Conservation (phyloP, 2,113 vertebrate genomes). For the Oryzias melastigma region DNA sequence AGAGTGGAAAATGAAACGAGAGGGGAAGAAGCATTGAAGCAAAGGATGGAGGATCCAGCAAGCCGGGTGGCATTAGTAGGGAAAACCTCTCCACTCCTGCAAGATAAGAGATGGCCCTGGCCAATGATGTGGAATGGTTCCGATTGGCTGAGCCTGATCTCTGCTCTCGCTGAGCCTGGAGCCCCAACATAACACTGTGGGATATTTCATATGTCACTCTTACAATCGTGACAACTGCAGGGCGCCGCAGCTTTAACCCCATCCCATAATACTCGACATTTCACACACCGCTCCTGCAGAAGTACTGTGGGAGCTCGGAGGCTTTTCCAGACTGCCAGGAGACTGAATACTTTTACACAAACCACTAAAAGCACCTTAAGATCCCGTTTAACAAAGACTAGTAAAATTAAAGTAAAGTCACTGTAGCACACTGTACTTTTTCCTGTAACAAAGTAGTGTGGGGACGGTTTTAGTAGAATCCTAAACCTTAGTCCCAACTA, state of each 20-base stretch:
- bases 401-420: no score
- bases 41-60: conserved; percentile 54
- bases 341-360: neutral
- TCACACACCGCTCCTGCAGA: conserved; percentile 22
- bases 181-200: conserved; percentile 51
- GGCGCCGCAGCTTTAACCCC: conserved; percentile 34
- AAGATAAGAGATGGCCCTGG: conserved; percentile 73
- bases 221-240: conserved; percentile 39
- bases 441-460: no score
- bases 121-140: conserved; percentile 76
- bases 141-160: conserved; percentile 74
- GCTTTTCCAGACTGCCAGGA: neutral
- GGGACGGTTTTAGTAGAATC: no score
- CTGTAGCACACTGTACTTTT: no score
- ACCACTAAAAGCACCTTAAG: neutral
- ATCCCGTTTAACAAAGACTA: no score
- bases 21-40: conserved; percentile 18
- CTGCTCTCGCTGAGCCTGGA: conserved; percentile 39
- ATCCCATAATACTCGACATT: conserved; percentile 13
- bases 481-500: no score
- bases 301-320: neutral
- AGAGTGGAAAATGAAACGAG: conserved; percentile 18
- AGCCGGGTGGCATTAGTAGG: conserved; percentile 70
- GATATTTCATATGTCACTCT: conserved; percentile 63
- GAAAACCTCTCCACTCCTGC: conserved; percentile 69